A percentile compares a stretch with the other conserved stretches of the same genome.
Conservation (phyloP, 2,888 invertebrate species). For the Dione juno region DNA sequence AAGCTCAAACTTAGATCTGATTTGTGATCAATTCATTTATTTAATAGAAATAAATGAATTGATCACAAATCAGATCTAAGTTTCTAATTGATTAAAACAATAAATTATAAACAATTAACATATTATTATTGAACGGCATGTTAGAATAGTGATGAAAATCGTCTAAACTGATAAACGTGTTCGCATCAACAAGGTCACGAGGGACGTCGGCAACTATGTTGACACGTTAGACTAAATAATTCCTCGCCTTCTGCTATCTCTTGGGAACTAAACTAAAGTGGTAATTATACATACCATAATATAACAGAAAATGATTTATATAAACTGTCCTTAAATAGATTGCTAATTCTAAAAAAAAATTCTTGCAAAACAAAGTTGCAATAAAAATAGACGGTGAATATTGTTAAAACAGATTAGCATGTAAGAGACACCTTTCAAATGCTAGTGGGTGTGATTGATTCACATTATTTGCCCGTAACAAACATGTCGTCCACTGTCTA, state of each 20-base stretch:
- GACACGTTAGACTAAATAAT: constrained; percentile 44
- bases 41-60: not conserved
- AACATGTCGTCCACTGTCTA: constrained; percentile 36
- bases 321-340: not conserved
- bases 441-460: constrained; percentile 47
- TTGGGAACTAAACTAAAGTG: constrained; percentile 31
- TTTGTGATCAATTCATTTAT: not conserved
- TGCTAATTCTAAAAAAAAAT: constrained; percentile 13
- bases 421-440: constrained; percentile 42
- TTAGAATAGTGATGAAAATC: constrained; percentile 22
- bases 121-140: constrained; percentile 10
- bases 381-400: constrained; percentile 33
- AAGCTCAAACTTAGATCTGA: not conserved
- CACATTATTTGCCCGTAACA: constrained; percentile 42
- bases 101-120: constrained; percentile 8
- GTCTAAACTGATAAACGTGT: constrained; percentile 49
- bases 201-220: constrained; percentile 46
- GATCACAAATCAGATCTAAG: not conserved
- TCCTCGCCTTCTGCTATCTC: constrained; percentile 36
- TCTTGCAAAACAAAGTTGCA: constrained; percentile 11
- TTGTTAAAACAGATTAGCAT: constrained; percentile 32
- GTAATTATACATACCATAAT: constrained; percentile 8
- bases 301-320: not conserved
- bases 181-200: constrained; percentile 54
- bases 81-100: not conserved